Conservation (phyloP, 2,797 vertebrate genomes). For the Ataeniobius toweri region DNA sequence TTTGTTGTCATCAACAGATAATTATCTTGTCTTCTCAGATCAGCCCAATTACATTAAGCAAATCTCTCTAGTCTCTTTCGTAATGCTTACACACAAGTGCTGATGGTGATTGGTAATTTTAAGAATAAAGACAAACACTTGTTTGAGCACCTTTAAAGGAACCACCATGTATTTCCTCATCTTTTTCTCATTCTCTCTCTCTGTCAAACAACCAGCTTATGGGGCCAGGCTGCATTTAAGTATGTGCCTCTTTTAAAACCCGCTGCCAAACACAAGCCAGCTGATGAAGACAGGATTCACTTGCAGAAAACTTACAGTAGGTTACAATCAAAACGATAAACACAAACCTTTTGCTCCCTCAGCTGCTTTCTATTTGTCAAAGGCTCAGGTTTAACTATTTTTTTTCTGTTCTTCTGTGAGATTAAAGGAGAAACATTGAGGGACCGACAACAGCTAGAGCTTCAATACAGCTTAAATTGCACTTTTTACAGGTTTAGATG, state of each 20-base stretch:
- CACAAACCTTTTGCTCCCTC: conserved; percentile 43
- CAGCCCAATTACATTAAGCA: conserved; percentile 53
- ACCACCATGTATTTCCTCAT: background rate
- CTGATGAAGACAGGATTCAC: conserved; percentile 31
- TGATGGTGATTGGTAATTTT: conserved; percentile 65
- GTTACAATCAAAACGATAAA: conserved; percentile 26
- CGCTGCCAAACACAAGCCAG: conserved; percentile 56
- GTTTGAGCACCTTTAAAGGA: conserved; percentile 33
- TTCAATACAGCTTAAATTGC: too few relatives aligned
- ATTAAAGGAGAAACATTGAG: too few relatives aligned
- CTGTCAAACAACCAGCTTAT: background rate
- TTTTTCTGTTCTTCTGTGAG: background rate
- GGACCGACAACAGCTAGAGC: too few relatives aligned
- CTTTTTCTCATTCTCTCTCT: background rate
- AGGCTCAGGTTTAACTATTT: conserved; percentile 12
- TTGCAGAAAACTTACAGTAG: background rate
- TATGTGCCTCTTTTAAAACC: conserved; percentile 53
- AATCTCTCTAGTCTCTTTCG: conserved; percentile 29
- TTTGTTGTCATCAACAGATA: conserved; percentile 41
- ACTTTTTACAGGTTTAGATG: too few relatives aligned
- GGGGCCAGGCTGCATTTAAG: conserved; percentile 1
- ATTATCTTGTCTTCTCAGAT: conserved; percentile 58
- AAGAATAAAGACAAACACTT: conserved; percentile 53
- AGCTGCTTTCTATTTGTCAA: conserved; percentile 35
- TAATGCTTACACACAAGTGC: conserved; percentile 25